Conservation (phyloP, 2,888 invertebrate genomes). For the Tryphoninae sp. region DNA sequence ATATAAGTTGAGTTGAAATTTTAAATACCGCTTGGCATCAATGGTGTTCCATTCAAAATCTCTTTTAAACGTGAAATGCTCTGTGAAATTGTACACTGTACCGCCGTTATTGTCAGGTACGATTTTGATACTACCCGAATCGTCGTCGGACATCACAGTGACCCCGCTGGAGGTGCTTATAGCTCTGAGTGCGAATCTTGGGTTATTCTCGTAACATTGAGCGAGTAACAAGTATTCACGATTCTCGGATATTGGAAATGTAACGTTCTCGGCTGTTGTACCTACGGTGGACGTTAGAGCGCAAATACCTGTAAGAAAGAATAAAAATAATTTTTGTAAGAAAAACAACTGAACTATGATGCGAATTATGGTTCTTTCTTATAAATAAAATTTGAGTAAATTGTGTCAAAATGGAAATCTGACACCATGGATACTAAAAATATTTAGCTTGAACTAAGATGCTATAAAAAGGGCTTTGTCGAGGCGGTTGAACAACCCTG, state of each 20-base stretch:
- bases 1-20: background rate
- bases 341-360: constrained; percentile 59
- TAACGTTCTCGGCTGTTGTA: constrained; percentile 73
- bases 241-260: constrained; percentile 67
- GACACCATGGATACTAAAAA: too few species aligned
- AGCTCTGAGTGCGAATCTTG: constrained; percentile 74
- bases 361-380: constrained; percentile 44
- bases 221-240: constrained; percentile 75
- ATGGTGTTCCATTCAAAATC: constrained; percentile 73
- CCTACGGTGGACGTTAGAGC: constrained; percentile 71
- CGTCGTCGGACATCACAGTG: constrained; percentile 73
- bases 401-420: too few species aligned
- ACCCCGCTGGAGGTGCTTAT: constrained; percentile 68
- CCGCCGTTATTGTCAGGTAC: constrained; percentile 70
- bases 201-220: constrained; percentile 76
- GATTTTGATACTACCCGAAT: constrained; percentile 74
- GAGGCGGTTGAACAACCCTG: too few species aligned
- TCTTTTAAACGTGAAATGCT: constrained; percentile 69
- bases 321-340: background rate
- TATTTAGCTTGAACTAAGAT: too few species aligned
- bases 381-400: constrained; percentile 11
- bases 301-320: constrained; percentile 72
- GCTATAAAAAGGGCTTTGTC: too few species aligned
- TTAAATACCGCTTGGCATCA: constrained; percentile 75
- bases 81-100: constrained; percentile 74